These are phyloP conservation scores for Leptinotarsa defecta DNA, from an alignment of 1,140 invertebrate genomes.

Conservation along the genomic window DNA sequence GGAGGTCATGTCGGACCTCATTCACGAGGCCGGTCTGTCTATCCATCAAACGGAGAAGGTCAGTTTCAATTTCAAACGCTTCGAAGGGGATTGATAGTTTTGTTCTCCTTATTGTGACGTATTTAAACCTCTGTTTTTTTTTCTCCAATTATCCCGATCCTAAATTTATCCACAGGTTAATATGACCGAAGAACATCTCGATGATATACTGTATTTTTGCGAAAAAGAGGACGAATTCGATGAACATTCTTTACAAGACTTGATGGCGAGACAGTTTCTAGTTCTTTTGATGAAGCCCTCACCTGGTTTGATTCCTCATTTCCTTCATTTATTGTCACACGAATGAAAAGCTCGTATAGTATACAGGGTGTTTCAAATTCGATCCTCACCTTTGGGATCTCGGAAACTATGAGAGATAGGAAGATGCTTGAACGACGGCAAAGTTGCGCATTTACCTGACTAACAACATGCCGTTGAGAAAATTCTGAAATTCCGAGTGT, in stretches of 20 bases:
- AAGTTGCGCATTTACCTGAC: too few relatives aligned
- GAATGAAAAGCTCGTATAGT: not conserved
- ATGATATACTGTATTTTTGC: constrained; percentile 40
- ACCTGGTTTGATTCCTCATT: too few relatives aligned
- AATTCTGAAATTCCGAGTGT: too few relatives aligned
- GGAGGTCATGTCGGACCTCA: constrained; percentile 47
- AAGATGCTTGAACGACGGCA: too few relatives aligned
- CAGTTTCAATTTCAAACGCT: not conserved
- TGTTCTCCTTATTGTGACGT: too few relatives aligned
- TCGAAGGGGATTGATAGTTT: too few relatives aligned
- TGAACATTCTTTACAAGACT: constrained; percentile 35
- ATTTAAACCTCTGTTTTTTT: too few relatives aligned
- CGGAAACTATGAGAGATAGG: too few relatives aligned
- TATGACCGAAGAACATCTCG: constrained; percentile 36
- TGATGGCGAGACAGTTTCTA: constrained; percentile 29
- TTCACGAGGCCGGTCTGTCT: constrained; percentile 43
- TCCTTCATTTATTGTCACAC: too few relatives aligned
- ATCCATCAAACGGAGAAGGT: constrained; percentile 45
- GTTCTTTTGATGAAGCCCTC: constrained; percentile 32
- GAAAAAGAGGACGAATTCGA: constrained; percentile 24
- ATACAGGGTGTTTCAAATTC: too few relatives aligned
- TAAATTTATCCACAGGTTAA: constrained; percentile 30
- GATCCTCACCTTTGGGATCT: too few relatives aligned
- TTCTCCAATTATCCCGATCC: not conserved
- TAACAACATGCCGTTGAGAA: too few relatives aligned